Base-by-base conservation (phyloP, 2,888 invertebrate species). In the Acleris literana region DNA sequence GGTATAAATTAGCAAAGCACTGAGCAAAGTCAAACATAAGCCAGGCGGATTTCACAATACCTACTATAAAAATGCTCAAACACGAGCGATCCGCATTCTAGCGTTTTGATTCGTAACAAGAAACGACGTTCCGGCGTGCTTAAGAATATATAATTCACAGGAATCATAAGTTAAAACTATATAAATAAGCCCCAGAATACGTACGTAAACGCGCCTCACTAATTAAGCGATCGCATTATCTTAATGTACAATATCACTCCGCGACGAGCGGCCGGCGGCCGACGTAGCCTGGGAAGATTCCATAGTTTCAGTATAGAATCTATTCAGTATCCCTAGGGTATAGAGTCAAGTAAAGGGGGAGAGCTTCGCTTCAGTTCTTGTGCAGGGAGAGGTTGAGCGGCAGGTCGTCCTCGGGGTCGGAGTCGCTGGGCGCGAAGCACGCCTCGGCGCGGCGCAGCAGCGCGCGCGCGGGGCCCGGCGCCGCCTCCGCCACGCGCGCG, bases 401-500 rank as follows among this genome's bases (percentile, higher is more conserved):
- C 68, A 89, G 71, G 71, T 90, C 80, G 65, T 90, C 90, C 56
- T 90, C 90, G 1, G 89, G 84, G 71, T 89, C 90, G 0, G 86
- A 79, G 49, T 65, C 58, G 16, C 52, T 65, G 52, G 51, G 71
- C 70, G 46, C 70, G 22, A 58, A 33, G 25, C 53, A 22, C 13
- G 22, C 39, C 3, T 59, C 60, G 4, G 58, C 59, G 18, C 18
- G 20, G 16, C 6, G 59, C 20, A 55, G 9, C 3, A 52, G 25
- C 6, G 13, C 39, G 11, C 22, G 25, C 33, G 25, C 11, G 0
- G 29, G 1, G 6, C 65, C 68, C 29, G 29, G 11, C 29, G 29
- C 11, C 25, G 46, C 16, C 39, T 0, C 57, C 68, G 9, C 18
- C 16, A 56, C 57, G 16, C 54, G 16, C 6, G 68, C 62, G 11